Conservation (phyloP, 2,888 invertebrate species). For the Podotricha telesiphe region DNA sequence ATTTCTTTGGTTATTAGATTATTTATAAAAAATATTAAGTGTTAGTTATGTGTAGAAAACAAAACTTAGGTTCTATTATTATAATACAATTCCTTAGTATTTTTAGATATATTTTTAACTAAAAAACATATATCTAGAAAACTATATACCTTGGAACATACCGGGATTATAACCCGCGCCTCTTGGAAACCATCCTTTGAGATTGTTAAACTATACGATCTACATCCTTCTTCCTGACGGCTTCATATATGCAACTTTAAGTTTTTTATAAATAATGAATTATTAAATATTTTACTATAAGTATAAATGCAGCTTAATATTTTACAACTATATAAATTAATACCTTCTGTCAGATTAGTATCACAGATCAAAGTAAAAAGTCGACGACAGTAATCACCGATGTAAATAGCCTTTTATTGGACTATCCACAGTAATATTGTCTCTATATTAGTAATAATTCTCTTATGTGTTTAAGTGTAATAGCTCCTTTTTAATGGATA, state of each 20-base stretch:
- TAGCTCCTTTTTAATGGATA: too few relatives aligned
- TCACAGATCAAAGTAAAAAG: constrained; percentile 12
- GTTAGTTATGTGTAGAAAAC: not conserved
- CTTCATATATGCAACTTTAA: too few relatives aligned
- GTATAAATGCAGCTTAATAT: not conserved
- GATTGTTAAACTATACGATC: too few relatives aligned
- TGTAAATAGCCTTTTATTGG: constrained; percentile 32
- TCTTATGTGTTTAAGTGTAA: not conserved
- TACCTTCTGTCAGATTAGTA: constrained; percentile 14
- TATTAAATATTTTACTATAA: not conserved
- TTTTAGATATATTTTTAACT: too few relatives aligned
- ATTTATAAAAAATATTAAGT: not conserved
- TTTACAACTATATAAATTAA: not conserved
- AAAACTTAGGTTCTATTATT: too few relatives aligned
- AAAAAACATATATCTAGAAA: too few relatives aligned
- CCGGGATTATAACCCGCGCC: too few relatives aligned
- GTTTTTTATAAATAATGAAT: not conserved
- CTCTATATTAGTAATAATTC: not conserved
- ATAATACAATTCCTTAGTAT: too few relatives aligned
- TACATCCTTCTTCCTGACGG: too few relatives aligned
- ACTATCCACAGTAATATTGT: constrained; percentile 10
- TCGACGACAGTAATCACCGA: constrained; percentile 32
- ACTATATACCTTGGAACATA: too few relatives aligned
- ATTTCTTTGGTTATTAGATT: not conserved
- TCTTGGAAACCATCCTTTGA: too few relatives aligned